Evolutionary conservation across 2,113 vertebrate genomes (phyloP).

Genomic region (Anguilla rostrata): DNA sequence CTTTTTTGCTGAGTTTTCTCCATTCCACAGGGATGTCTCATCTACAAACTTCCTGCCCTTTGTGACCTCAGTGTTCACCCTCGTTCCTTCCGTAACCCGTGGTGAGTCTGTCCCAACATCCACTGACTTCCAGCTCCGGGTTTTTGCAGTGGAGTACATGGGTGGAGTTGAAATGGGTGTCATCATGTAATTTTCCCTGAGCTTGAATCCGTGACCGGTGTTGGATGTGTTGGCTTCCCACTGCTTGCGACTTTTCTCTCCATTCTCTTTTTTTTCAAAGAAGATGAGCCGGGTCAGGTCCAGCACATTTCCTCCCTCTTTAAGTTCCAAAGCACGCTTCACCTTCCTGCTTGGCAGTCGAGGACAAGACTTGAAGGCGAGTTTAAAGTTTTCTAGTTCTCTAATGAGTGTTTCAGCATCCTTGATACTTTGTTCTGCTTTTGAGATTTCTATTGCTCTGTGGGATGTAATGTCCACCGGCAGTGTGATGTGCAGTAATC

Average conservation of each 20-base stretch:
- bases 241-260: not conserved
- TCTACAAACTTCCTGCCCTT: constrained; percentile 25
- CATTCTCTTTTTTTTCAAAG: constrained; percentile 23
- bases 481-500: constrained; percentile 26
- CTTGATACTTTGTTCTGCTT: constrained; percentile 9
- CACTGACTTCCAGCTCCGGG: constrained; percentile 29
- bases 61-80: constrained; percentile 1
- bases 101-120: constrained; percentile 7
- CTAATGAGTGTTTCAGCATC: constrained; percentile 23
- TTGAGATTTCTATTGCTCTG: constrained; percentile 17
- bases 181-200: constrained; percentile 31
- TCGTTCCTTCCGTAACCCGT: constrained; percentile 19
- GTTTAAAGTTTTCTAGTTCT: constrained; percentile 23
- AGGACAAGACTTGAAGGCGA: constrained; percentile 25
- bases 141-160: constrained; percentile 32
- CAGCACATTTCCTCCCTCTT: constrained; percentile 5
- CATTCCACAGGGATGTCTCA: constrained; percentile 15
- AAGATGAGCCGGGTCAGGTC: constrained; percentile 36
- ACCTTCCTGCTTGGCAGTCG: constrained; percentile 35
- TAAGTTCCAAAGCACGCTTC: constrained; percentile 17
- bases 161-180: constrained; percentile 32
- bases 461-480: constrained; percentile 31
- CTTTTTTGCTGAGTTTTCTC: not conserved
- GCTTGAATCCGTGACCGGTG: constrained; percentile 28
- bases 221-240: constrained; percentile 29